Base-by-base conservation (phyloP, 30 jellyfish, hydroid and myxozoan genomes). In the Mastigias papua region DNA sequence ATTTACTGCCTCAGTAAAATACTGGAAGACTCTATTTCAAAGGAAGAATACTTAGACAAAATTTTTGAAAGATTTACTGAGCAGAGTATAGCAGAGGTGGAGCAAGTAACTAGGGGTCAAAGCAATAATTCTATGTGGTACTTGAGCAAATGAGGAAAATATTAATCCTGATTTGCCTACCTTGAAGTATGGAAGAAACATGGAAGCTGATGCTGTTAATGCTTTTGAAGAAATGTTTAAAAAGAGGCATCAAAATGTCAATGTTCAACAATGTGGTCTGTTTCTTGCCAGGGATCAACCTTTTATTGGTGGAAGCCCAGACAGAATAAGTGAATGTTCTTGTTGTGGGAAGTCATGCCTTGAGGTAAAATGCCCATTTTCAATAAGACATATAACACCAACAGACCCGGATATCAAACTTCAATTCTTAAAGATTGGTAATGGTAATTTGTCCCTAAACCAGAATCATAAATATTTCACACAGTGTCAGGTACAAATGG, bases 401-500 rank as follows among this genome's bases (percentile, higher is more conserved):
- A 31, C 35, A 13, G 89, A 78, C 29, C 31, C 66, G 26, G 89
- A 51, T 25, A 78, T 78, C 48, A 30, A 32, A 3, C 50, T 78
- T 7, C 81, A 80, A 51, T 78, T 11, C 46, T 21, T 30, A 28
- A 22, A 51, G n/a, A 48, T 6, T 42, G 54, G 17, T 54, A 21
- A 21, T 54, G 25, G 67, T 54, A 16, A 10, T 21, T 16, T 49
- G 28, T 48, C 31, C n/a, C 30, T 68, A 25, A 82, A 35, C 15
- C 27, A 20, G 27, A 82, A 68, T 25, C 97, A 89, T 54, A 60
- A 51, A 42, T 89, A 72, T 46, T 78, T 29, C 25, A 68, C 97
- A 31, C 89, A 80, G 49, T 80, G 93, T 57, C 89, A 89, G 37
- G 89, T 80, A 6, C 89, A 89, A 69, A 89, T 89, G 90, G 97